phyloP scores from a whole-genome alignment of 2,113 vertebrate genomes.

The Oxygymnocypris stewartii region DNA sequence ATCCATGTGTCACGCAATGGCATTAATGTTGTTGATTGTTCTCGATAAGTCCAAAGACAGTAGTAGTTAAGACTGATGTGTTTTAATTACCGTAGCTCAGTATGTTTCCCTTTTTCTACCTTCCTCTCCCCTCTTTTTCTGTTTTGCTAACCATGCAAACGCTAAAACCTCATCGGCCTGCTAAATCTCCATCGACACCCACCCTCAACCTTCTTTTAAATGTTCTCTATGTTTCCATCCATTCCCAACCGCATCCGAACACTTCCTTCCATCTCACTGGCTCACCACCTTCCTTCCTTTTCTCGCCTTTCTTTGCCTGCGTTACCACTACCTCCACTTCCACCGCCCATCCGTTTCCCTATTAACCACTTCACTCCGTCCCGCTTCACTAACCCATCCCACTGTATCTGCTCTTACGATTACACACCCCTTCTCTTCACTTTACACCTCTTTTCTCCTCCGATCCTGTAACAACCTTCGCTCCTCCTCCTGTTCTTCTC shows the following conservation, averaged over 20 bases:
- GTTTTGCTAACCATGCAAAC: constrained; percentile 11
- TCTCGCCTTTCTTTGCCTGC: background rate
- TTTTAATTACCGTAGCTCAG: constrained; percentile 42
- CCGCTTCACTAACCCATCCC: constrained; percentile 44
- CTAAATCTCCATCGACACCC: constrained; percentile 1
- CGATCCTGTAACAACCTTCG: constrained; percentile 52
- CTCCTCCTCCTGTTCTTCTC: constrained; percentile 47
- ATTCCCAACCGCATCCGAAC: constrained; percentile 21
- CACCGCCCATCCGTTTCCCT: background rate
- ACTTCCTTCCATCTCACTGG: background rate
- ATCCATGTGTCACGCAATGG: background rate
- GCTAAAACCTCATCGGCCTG: constrained; percentile 18
- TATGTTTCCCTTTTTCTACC: constrained; percentile 40
- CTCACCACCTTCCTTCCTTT: constrained; percentile 4
- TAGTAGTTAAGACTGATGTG: constrained; percentile 37
- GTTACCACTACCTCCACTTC: background rate
- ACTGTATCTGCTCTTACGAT: constrained; percentile 42
- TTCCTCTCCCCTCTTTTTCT: constrained; percentile 5
- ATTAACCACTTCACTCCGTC: background rate
- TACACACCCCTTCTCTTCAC: constrained; percentile 52
- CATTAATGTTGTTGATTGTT: background rate
- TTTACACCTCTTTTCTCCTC: constrained; percentile 52
- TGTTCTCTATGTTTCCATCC: background rate
- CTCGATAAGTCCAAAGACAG: background rate
- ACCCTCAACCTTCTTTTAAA: background rate